Conservation (phyloP, 2,797 vertebrate genomes). For the Peromyscus aztecus region DNA sequence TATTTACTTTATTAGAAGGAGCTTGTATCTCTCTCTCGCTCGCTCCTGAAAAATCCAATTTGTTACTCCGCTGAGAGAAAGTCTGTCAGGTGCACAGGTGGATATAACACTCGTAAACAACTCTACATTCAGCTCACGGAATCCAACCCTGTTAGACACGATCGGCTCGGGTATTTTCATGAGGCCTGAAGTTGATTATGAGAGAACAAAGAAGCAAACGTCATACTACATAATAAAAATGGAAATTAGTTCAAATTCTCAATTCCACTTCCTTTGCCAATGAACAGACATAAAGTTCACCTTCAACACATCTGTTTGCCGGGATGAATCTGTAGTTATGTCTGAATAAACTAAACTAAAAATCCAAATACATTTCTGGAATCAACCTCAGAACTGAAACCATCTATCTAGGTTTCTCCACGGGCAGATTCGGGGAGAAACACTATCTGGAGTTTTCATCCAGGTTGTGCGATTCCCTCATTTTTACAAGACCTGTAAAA, state of each 20-base stretch:
- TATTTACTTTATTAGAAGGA: constrained; percentile 72
- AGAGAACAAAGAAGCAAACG: constrained; percentile 79
- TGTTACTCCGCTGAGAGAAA: constrained; percentile 69
- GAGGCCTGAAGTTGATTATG: constrained; percentile 73
- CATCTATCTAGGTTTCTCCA: not conserved
- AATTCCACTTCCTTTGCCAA: constrained; percentile 53
- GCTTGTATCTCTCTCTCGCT: not conserved
- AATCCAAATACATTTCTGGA: constrained; percentile 32
- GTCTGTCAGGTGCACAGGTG: constrained; percentile 55
- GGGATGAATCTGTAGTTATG: constrained; percentile 50
- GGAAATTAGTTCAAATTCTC: constrained; percentile 80
- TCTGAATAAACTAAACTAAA: constrained; percentile 59
- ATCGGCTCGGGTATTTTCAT: constrained; percentile 71
- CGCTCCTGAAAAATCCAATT: constrained; percentile 67
- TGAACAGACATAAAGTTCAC: constrained; percentile 68
- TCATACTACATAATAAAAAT: constrained; percentile 80
- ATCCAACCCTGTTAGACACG: constrained; percentile 66
- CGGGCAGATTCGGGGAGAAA: constrained; percentile 12
- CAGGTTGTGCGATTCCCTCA: constrained; percentile 62
- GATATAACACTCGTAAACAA: constrained; percentile 49
- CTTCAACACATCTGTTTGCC: constrained; percentile 72
- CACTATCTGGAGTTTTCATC: constrained; percentile 49
- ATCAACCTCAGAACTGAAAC: constrained; percentile 50
- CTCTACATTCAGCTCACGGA: constrained; percentile 60
- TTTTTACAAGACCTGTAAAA: constrained; percentile 70